phyloP scores from a whole-genome alignment of 2,888 invertebrate species.

The Icerya purchasi region DNA sequence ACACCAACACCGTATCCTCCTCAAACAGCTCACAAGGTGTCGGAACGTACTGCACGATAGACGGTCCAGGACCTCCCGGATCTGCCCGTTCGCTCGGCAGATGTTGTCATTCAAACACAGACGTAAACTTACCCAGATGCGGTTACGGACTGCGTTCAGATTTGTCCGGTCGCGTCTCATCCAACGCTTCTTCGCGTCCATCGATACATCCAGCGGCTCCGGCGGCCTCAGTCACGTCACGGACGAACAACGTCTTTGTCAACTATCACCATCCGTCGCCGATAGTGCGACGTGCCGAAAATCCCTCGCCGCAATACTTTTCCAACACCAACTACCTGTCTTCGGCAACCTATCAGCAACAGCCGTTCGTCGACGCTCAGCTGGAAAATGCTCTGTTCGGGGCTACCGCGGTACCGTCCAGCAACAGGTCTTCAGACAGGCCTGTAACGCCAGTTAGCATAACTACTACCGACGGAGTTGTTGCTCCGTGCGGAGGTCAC shows the following conservation, averaged over 20 bases:
- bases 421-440: conserved; percentile 4
- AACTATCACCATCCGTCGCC: not conserved
- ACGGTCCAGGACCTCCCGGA: conserved; percentile 7
- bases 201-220: not conserved
- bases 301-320: not conserved
- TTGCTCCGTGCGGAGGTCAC: conserved; percentile 45
- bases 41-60: conserved; percentile 4
- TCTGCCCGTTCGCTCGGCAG: no score
- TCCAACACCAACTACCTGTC: not conserved
- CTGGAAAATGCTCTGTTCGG: not conserved
- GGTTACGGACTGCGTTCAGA: no score
- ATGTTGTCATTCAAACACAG: not conserved
- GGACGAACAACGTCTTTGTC: not conserved
- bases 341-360: conserved; percentile 3
- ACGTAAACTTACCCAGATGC: not conserved
- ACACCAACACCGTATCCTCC: conserved; percentile 11
- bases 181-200: no score
- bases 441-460: conserved; percentile 23
- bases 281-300: no score
- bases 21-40: conserved; percentile 13
- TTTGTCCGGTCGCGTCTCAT: no score
- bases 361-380: not conserved
- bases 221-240: not conserved
- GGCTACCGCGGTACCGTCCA: conserved; percentile 1
- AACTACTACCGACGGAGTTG: conserved; percentile 30